Percentiles rank a stretch among this genome's conserved stretches.
Evolutionary conservation across 2,888 invertebrate genomes (phyloP).

Genomic region (Linyphia triangularis): DNA sequence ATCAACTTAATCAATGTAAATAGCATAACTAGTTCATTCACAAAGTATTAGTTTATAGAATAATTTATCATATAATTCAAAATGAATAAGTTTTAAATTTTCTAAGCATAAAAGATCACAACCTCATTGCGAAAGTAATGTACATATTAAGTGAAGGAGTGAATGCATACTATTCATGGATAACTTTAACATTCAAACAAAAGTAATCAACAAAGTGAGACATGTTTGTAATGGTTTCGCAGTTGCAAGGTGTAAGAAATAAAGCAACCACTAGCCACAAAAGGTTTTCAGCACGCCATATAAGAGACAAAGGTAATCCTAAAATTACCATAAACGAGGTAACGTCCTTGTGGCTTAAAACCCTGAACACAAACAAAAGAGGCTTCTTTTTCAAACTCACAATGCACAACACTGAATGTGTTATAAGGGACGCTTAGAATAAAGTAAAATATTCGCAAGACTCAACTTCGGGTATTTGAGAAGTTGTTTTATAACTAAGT

Average conservation of each 20-base stretch:
- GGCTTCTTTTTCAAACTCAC: constrained; percentile 51
- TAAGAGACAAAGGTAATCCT: neutral
- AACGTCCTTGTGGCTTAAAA: constrained; percentile 7
- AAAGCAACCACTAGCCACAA: constrained; percentile 24
- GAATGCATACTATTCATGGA: neutral
- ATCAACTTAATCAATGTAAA: too few species aligned
- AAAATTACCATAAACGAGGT: constrained; percentile 41
- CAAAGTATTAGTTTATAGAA: too few species aligned
- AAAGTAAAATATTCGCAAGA: constrained; percentile 10
- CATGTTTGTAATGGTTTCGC: neutral
- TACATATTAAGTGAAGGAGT: neutral
- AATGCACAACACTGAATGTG: constrained; percentile 16
- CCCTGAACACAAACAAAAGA: constrained; percentile 20
- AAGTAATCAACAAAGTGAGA: neutral
- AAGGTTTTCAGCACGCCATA: constrained; percentile 4
- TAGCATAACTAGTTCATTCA: too few species aligned
- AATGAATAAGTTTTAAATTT: too few species aligned
- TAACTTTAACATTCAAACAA: neutral
- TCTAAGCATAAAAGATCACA: too few species aligned
- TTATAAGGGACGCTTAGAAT: constrained; percentile 36
- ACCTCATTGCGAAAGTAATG: too few species aligned
- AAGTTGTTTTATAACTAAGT: neutral
- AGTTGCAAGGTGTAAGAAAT: neutral
- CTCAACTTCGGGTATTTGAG: constrained; percentile 15
- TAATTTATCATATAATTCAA: too few species aligned